A percentile compares a stretch with the other conserved stretches of the same genome.
phyloP scores from a whole-genome alignment of 2,113 vertebrate species.

The Ploceus nigricollis region DNA sequence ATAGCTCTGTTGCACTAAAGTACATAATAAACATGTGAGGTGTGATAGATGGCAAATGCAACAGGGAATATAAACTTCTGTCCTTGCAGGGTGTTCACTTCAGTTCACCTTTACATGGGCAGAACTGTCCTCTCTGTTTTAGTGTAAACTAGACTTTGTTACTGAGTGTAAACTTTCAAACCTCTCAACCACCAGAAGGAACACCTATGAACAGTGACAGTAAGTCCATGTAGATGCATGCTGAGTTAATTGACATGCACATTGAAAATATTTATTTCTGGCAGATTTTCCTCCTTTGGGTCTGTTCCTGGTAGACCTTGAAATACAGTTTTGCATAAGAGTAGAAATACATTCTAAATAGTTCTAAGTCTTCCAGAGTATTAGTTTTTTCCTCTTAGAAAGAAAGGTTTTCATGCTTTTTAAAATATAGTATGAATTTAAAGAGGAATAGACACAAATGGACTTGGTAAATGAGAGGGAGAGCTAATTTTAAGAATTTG shows the following conservation, averaged over 20 bases:
- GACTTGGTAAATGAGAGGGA: neutral
- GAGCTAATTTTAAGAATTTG: neutral
- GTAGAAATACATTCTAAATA: neutral
- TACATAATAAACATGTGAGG: neutral
- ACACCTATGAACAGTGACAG: neutral
- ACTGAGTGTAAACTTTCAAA: neutral
- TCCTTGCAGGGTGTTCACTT: neutral
- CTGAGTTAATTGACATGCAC: neutral
- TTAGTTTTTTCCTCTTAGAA: neutral
- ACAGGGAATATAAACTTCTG: neutral
- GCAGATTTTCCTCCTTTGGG: neutral
- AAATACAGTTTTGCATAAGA: neutral
- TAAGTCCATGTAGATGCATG: neutral
- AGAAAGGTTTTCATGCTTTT: neutral
- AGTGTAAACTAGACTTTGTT: neutral
- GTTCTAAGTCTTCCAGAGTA: neutral
- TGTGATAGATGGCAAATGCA: neutral
- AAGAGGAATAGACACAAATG: neutral
- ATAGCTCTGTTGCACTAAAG: neutral
- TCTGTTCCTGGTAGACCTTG: neutral
- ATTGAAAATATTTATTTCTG: neutral
- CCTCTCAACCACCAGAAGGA: neutral
- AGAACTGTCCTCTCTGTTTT: neutral
- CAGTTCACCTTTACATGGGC: neutral
- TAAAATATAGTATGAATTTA: neutral